These are phyloP conservation scores for Manis pentadactyla DNA, from an alignment of 2,797 vertebrate genomes.

Conservation along the genomic window DNA sequence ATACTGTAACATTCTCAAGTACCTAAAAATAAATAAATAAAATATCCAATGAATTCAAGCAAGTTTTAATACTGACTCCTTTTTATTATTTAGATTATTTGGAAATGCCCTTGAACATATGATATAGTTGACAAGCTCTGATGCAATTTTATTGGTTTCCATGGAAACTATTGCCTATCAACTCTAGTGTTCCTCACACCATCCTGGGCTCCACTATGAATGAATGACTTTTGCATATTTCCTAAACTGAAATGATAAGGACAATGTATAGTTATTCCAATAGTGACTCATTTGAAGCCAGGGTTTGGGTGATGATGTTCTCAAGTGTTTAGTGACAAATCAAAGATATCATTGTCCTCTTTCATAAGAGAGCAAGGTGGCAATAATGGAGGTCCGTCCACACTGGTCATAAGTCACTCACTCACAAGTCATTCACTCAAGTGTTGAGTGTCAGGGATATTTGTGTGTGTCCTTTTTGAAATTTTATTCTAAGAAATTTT, in stretches of 20 bases:
- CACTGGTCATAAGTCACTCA: not conserved
- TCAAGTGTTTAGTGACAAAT: not conserved
- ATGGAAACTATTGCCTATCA: not conserved
- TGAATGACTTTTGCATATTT: not conserved
- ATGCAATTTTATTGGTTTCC: not conserved
- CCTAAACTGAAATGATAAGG: not conserved
- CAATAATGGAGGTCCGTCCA: not conserved
- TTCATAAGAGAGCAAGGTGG: not conserved
- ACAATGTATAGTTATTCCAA: not conserved
- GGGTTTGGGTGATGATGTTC: not conserved
- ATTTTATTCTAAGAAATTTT: not conserved
- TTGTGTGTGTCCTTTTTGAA: not conserved
- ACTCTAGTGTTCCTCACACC: not conserved
- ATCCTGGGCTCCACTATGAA: not conserved
- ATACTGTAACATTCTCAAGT: not conserved
- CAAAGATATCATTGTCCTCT: not conserved
- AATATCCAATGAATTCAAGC: not conserved
- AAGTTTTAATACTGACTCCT: not conserved
- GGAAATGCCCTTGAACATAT: not conserved
- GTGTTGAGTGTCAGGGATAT: not conserved
- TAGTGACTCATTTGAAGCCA: not conserved
- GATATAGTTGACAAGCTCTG: not conserved
- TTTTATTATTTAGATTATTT: slow-evolving; percentile 8
- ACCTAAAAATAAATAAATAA: not conserved
- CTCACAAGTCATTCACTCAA: not conserved